Base-by-base conservation (phyloP, 2,888 invertebrate genomes). In the Eumerus sabulonum region DNA sequence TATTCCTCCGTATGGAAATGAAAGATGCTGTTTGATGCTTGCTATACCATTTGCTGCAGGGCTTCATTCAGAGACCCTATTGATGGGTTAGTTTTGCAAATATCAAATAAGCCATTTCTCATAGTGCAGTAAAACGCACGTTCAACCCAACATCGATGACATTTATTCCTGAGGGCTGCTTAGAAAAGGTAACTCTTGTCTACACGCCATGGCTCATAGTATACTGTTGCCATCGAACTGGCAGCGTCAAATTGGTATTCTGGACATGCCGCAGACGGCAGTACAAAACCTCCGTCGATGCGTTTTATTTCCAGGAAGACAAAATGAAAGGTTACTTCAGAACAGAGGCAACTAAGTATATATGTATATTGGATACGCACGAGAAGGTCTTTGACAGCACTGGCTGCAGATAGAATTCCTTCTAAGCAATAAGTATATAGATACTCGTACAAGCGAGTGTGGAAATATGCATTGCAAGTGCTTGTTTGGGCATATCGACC, bases 241-340 rank as follows among this genome's bases (percentile, higher is more conserved):
- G n/a, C 48, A 53, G 19, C 51, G 14, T 54, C 67, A 57, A 73
- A 59, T 73, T 73, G 66, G 40, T 68, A 77, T 77, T 73, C 77
- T 16, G 40, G 47, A 44, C 62, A 59, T 53, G 73, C 17, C 42
- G 63, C 53, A 1, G 4, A 9, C 45, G 42, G 76, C 59, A 9
- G 53, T 14, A 70, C 12, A 40, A 57, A 70, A 76, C 48, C 71
- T 76, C 66, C 51, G 72, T 72, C 76, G 60, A 63, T 73, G 77
- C 62, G 63, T 73, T 77, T 62, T 57, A 48, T 53, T 77, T 72
- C 76, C 72, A 62, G 73, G 77, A 77, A 77, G 67, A 76, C 57
- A 70, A 47, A 51, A 35, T 54, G n/a, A 66, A 57, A 62, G 60
- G 66, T 72, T 56, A 56, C 44, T 57, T 16, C 19, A 9, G 38